phyloP scores from a whole-genome alignment of 1,140 invertebrate species.

The Helicoverpa zea region DNA sequence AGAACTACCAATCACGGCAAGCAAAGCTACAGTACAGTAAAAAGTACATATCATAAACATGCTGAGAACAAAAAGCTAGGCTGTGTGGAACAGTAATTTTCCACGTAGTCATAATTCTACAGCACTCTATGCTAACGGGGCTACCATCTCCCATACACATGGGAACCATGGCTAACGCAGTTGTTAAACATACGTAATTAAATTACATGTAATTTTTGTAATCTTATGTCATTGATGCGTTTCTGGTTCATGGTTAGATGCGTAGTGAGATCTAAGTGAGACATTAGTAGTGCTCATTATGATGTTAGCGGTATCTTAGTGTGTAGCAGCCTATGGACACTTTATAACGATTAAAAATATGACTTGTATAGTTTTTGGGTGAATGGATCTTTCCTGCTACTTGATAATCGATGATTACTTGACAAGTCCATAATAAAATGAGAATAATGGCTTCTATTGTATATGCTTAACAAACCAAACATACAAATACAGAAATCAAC shows the following conservation, averaged over 20 bases:
- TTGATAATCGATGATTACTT: neutral
- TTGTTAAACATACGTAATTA: slow-evolving; percentile 73
- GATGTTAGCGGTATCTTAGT: slow-evolving; percentile 16
- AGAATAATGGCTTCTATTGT: neutral
- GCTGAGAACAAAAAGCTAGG: slow-evolving; percentile 47
- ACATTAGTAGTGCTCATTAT: slow-evolving; percentile 30
- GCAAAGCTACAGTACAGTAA: slow-evolving; percentile 10
- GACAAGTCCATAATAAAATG: neutral
- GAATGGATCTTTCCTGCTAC: neutral
- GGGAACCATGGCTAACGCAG: slow-evolving; percentile 66
- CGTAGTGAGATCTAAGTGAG: slow-evolving; percentile 23
- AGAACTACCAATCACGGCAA: slow-evolving; percentile 19
- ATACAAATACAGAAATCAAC: neutral
- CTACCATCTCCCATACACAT: slow-evolving; percentile 75
- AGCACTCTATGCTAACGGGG: slow-evolving; percentile 77
- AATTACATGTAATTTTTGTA: slow-evolving; percentile 64
- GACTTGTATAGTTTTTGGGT: neutral
- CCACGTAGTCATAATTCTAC: slow-evolving; percentile 78
- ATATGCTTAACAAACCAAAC: neutral
- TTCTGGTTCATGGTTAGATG: slow-evolving; percentile 42
- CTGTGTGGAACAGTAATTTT: slow-evolving; percentile 73
- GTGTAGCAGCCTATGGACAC: neutral
- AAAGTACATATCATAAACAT: slow-evolving; percentile 31
- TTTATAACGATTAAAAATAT: neutral
- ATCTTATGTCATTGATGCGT: slow-evolving; percentile 44